Evolutionary conservation across 1,140 invertebrate species (phyloP).

Genomic region (Oedothorax gibbosus): DNA sequence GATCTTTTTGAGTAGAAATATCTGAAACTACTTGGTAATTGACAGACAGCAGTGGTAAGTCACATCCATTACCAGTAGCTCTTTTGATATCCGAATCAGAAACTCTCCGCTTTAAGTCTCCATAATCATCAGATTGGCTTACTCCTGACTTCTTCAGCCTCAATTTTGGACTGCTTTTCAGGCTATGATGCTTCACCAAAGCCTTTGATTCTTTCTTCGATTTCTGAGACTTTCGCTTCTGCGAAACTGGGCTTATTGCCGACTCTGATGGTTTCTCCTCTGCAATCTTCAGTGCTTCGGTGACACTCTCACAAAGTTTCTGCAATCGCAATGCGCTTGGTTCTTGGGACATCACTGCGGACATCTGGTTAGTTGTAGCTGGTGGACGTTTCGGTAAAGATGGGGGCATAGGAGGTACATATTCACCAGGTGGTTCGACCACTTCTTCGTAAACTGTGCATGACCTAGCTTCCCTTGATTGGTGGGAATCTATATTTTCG

Average conservation of each 20-base stretch:
- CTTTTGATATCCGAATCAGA: not conserved
- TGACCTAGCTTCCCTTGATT: not conserved
- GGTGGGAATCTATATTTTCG: constrained; percentile 12
- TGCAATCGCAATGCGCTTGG: not conserved
- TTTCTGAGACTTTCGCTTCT: no score
- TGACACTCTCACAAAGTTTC: constrained; percentile 28
- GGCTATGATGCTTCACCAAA: no score
- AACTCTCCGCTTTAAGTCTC: not conserved
- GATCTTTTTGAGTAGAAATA: no score
- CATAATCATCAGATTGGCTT: no score
- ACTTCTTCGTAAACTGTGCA: constrained; percentile 41
- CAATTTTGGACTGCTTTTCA: no score
- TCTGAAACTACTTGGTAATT: not conserved
- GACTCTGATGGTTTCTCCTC: not conserved
- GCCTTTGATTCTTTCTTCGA: no score
- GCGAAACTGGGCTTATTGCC: not conserved
- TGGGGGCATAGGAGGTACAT: not conserved
- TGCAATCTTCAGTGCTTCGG: constrained; percentile 20
- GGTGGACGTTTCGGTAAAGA: not conserved
- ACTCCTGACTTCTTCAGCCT: no score
- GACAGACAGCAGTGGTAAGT: not conserved
- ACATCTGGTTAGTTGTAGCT: not conserved
- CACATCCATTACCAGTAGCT: not conserved
- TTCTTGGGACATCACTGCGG: not conserved
- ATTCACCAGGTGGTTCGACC: not conserved